phyloP scores from a whole-genome alignment of 2,113 vertebrate species.

The Symphodus melops region DNA sequence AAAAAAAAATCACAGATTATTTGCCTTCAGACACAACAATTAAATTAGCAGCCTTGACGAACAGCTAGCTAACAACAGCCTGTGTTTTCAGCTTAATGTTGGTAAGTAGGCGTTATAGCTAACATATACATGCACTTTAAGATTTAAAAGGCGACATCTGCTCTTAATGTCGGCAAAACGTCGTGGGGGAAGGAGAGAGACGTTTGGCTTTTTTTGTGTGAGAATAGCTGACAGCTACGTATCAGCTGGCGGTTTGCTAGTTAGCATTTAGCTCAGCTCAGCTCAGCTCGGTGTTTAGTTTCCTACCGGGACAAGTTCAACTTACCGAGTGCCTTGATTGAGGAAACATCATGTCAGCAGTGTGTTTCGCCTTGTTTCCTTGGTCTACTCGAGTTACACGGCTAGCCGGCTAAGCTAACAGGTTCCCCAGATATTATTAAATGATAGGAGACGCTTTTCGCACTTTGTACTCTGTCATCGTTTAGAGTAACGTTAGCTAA shows the following conservation, averaged over 20 bases:
- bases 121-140: not conserved
- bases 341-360: slow-evolving; percentile 90
- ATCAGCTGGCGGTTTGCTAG: slow-evolving; percentile 45
- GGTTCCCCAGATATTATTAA: slow-evolving; percentile 67
- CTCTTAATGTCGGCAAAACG: not conserved
- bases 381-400: slow-evolving; percentile 40
- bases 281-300: slow-evolving; percentile 27
- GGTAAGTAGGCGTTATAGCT: not conserved
- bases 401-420: slow-evolving; percentile 76
- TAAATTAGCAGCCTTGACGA: slow-evolving; percentile 22
- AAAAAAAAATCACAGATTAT: too few species aligned
- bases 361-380: slow-evolving; percentile 60
- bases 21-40: not conserved
- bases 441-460: slow-evolving; percentile 65
- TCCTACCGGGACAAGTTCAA: slow-evolving; percentile 55
- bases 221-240: slow-evolving; percentile 51
- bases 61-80: slow-evolving; percentile 36
- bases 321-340: slow-evolving; percentile 88
- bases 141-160: not conserved
- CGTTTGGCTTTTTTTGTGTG: slow-evolving; percentile 29
- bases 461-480: slow-evolving; percentile 79
- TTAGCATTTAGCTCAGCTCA: slow-evolving; percentile 70
- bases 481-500: slow-evolving; percentile 66
- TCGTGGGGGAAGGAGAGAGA: not conserved
- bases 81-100: not conserved